These are phyloP conservation scores for Magallana ariakensis DNA, from an alignment of 1,140 invertebrate genomes.

Conservation along the genomic window DNA sequence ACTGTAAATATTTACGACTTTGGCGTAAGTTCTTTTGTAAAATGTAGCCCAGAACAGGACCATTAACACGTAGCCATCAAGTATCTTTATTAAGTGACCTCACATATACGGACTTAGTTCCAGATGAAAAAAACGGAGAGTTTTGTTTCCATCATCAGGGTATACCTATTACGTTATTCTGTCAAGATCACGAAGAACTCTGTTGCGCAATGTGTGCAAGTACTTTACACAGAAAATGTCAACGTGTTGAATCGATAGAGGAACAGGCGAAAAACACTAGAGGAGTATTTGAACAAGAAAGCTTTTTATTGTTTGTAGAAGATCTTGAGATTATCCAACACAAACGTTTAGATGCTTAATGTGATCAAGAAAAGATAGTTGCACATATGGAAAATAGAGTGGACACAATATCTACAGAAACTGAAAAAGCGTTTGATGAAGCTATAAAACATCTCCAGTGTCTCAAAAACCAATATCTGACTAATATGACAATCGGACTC, in stretches of 20 bases:
- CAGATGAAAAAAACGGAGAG: background rate
- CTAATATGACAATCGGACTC: background rate
- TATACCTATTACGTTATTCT: background rate
- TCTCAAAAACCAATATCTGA: background rate
- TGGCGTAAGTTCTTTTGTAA: no score
- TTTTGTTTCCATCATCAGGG: background rate
- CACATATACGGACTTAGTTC: background rate
- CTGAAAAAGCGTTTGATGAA: background rate
- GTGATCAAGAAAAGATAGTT: background rate
- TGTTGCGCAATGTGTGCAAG: background rate
- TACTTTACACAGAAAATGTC: background rate
- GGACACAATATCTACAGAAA: background rate
- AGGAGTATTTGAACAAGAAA: no score
- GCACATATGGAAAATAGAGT: background rate
- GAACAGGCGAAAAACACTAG: background rate
- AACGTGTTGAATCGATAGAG: background rate
- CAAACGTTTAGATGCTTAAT: background rate
- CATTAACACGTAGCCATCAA: background rate
- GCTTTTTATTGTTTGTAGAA: background rate
- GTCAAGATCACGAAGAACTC: background rate
- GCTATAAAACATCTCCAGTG: background rate
- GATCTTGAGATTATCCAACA: background rate
- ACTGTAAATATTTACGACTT: no score
- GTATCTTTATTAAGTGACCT: background rate
- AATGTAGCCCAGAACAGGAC: background rate